A percentile compares a stretch with the other conserved stretches of the same genome.
Conservation (phyloP, 2,797 vertebrate genomes). For the Gambusia yucatana region DNA sequence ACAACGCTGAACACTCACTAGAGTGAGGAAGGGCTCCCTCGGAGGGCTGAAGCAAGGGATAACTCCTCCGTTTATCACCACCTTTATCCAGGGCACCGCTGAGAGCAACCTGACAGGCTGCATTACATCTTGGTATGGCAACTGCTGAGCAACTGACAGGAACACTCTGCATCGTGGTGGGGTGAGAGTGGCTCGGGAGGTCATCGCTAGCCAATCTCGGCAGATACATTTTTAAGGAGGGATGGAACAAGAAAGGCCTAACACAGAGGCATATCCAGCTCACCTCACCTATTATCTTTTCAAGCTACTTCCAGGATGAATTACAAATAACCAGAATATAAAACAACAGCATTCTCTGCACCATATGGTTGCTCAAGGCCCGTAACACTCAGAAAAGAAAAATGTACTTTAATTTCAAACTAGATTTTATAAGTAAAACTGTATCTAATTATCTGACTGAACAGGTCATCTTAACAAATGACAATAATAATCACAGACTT, state of each 20-base stretch:
- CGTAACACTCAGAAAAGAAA: neutral
- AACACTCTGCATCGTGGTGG: neutral
- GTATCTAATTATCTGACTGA: neutral
- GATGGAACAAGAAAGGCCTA: neutral
- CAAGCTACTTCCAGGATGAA: neutral
- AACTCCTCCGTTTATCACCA: slow-evolving; percentile 1
- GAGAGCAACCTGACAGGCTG: slow-evolving; percentile 1
- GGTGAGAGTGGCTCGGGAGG: neutral
- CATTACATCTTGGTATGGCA: neutral
- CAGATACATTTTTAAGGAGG: neutral
- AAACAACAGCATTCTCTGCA: neutral
- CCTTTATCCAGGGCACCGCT: slow-evolving; percentile 1
- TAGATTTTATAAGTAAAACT: neutral
- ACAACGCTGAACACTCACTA: neutral
- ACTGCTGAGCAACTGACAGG: neutral
- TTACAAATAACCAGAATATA: neutral
- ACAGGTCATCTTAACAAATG: neutral
- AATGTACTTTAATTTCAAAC: neutral
- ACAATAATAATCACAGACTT: neutral
- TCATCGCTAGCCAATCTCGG: neutral
- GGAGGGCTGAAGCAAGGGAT: neutral
- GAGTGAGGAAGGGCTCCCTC: neutral
- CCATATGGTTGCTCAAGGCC: neutral
- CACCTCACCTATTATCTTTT: neutral
- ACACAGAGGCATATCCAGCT: neutral